phyloP scores from a whole-genome alignment of 2,888 invertebrate genomes.

The Aspidiotus rigidus region DNA sequence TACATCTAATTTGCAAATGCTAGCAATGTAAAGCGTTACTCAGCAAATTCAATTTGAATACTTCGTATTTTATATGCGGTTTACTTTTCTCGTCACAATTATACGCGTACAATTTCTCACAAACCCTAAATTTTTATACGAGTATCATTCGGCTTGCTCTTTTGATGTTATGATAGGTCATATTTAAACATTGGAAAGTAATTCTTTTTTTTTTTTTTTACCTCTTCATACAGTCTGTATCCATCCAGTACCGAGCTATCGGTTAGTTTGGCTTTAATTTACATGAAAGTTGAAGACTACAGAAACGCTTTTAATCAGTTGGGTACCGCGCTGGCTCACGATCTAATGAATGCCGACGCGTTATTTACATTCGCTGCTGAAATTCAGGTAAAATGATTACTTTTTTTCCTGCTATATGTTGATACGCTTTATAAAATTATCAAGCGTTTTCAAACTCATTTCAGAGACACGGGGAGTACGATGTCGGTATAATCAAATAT shows the following conservation, averaged over 20 bases:
- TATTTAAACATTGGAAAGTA: background rate
- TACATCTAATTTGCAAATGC: too few relatives aligned
- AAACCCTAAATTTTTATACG: too few relatives aligned
- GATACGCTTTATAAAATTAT: constrained; percentile 1
- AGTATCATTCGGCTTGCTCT: too few relatives aligned
- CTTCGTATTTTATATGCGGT: too few relatives aligned
- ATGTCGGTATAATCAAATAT: constrained; percentile 76
- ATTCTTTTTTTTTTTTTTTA: too few relatives aligned
- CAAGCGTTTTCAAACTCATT: background rate
- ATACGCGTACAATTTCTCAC: too few relatives aligned
- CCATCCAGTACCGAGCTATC: constrained; percentile 45
- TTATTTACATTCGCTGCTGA: constrained; percentile 64
- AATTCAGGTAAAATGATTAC: constrained; percentile 50
- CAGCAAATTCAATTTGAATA: too few relatives aligned
- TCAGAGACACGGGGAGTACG: constrained; percentile 68
- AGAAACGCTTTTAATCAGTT: constrained; percentile 64
- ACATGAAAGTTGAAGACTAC: constrained; percentile 56
- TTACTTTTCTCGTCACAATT: too few relatives aligned
- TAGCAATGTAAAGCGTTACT: too few relatives aligned
- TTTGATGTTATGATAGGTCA: background rate
- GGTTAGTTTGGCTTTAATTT: constrained; percentile 60
- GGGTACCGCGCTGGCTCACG: constrained; percentile 59
- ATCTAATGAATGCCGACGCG: constrained; percentile 54
- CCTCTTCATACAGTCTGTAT: constrained; percentile 37
- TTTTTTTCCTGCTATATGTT: background rate